Conservation (phyloP, 2,797 vertebrate genomes). For the Arremon aurantiirostris region DNA sequence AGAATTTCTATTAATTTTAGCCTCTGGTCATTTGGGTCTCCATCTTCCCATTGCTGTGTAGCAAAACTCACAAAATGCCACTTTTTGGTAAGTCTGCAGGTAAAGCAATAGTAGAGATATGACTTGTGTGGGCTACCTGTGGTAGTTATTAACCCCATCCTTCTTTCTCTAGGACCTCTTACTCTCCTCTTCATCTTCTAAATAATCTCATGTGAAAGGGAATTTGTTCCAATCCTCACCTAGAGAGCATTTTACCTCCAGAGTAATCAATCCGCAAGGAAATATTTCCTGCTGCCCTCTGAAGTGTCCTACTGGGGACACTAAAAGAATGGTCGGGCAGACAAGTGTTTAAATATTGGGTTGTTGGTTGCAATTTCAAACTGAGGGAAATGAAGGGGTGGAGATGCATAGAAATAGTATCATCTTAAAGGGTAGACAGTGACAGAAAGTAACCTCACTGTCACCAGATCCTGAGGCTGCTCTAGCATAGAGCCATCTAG, state of each 20-base stretch:
- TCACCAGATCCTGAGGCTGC: background rate
- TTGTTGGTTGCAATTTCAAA: background rate
- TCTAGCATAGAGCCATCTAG: background rate
- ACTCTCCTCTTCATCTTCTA: background rate
- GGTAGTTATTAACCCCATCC: background rate
- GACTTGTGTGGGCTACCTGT: background rate
- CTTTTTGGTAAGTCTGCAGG: background rate
- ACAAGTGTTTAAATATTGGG: fast-evolving
- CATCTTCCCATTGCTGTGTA: background rate
- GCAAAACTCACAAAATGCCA: background rate
- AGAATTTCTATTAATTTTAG: background rate
- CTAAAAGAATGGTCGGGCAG: background rate
- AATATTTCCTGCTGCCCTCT: background rate
- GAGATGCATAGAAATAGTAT: background rate
- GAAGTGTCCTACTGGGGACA: background rate
- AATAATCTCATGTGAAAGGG: background rate
- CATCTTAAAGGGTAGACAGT: fast-evolving
- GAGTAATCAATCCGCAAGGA: background rate
- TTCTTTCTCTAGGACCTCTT: background rate
- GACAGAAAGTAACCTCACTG: background rate
- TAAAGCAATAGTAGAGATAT: background rate
- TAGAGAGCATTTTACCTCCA: background rate
- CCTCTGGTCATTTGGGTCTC: background rate
- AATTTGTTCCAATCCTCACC: background rate
- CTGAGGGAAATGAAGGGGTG: fast-evolving